These are phyloP conservation scores for Drosophila testacea DNA, from an alignment of 2,888 invertebrate species.

Conservation along the genomic window DNA sequence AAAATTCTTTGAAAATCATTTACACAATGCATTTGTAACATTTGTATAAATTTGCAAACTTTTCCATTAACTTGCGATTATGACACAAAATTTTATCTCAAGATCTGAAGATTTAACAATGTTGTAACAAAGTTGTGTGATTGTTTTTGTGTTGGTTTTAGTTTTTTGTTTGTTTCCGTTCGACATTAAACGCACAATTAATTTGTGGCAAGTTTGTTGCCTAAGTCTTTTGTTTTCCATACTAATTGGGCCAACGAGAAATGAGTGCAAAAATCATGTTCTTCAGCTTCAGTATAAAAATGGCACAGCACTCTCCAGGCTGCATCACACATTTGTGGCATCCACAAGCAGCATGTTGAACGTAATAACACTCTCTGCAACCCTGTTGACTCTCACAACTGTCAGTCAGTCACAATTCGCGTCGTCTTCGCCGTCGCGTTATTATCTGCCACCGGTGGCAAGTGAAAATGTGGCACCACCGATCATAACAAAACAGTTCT, in stretches of 20 bases:
- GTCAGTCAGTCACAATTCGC: not conserved
- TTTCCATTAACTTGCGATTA: not conserved
- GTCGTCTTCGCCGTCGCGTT: conserved; percentile 23
- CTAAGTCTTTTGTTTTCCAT: conserved; percentile 71
- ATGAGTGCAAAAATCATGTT: conserved; percentile 25
- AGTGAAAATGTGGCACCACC: conserved; percentile 50
- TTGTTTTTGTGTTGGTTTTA: not conserved
- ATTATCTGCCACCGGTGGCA: conserved; percentile 55
- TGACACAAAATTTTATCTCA: conserved; percentile 9
- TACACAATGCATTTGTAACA: too few relatives aligned
- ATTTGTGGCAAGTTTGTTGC: conserved; percentile 66
- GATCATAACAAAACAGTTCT: conserved; percentile 83
- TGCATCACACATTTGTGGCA: conserved; percentile 44
- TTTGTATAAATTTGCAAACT: not conserved
- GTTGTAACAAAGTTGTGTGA: conserved; percentile 23
- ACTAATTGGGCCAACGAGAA: conserved; percentile 46
- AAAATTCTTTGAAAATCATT: too few relatives aligned
- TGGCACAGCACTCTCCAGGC: not conserved
- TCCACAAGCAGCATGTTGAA: conserved; percentile 40
- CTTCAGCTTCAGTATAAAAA: conserved; percentile 35
- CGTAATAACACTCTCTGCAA: conserved; percentile 2
- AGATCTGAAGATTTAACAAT: conserved; percentile 23
- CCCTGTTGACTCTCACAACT: not conserved
- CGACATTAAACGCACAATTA: conserved; percentile 58
- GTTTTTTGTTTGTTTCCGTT: conserved; percentile 42